phyloP scores from a whole-genome alignment of 1,140 invertebrate genomes.

The Sycophila sp. region DNA sequence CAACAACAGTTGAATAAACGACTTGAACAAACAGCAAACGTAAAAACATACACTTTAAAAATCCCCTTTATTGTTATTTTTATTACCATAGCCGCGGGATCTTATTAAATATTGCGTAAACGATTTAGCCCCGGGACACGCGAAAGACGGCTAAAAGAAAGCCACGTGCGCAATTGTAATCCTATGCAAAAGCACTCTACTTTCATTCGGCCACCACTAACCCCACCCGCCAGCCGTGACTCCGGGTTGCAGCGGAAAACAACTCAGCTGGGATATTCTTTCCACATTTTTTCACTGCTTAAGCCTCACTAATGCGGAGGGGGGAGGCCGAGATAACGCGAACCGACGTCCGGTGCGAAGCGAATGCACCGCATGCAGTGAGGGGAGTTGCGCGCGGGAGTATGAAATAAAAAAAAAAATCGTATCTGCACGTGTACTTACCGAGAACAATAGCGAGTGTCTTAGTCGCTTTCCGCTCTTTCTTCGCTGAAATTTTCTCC shows the following conservation, averaged over 20 bases:
- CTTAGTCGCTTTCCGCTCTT: conserved; percentile 99
- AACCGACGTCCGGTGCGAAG: no score
- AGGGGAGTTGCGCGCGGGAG: no score
- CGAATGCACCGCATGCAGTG: no score
- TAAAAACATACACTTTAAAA: conserved; percentile 20
- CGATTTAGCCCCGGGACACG: background rate
- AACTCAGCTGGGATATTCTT: no score
- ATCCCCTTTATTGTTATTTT: conserved; percentile 4
- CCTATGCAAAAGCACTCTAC: background rate
- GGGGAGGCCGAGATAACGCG: background rate
- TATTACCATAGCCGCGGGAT: background rate
- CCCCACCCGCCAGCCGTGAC: background rate
- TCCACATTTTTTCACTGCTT: background rate
- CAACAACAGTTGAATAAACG: background rate
- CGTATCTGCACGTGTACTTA: conserved; percentile 57
- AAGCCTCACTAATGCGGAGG: background rate
- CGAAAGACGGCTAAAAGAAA: background rate
- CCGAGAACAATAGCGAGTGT: conserved; percentile 98
- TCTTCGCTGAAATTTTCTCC: conserved; percentile 93
- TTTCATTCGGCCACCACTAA: no score
- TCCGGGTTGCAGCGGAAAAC: background rate
- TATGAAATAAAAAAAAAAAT: background rate
- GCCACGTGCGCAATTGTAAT: background rate
- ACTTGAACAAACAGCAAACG: conserved; percentile 17
- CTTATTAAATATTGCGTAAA: conserved; percentile 15